These are phyloP conservation scores for Xestia c-nigrum DNA, from an alignment of 2,888 invertebrate species.

Conservation along the genomic window DNA sequence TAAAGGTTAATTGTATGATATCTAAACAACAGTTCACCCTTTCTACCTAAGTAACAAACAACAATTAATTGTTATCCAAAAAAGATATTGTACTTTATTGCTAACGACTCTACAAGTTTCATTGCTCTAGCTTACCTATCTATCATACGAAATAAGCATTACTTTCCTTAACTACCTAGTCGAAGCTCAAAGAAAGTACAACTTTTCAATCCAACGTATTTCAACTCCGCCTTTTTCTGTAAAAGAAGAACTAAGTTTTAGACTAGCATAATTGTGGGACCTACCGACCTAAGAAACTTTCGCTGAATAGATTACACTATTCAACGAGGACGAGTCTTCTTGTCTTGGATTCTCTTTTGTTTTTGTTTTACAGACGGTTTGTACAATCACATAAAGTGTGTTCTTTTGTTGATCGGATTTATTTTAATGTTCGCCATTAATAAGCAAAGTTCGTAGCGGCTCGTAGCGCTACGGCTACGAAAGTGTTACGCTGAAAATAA, in stretches of 20 bases:
- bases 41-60: background rate
- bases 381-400: background rate
- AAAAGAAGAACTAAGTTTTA: constrained; percentile 42
- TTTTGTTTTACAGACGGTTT: constrained; percentile 28
- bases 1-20: background rate
- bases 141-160: constrained; percentile 4
- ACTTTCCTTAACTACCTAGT: background rate
- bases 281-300: constrained; percentile 51
- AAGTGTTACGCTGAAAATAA: background rate
- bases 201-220: constrained; percentile 47
- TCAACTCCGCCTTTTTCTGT: constrained; percentile 19
- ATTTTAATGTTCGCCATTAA: constrained; percentile 6
- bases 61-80: background rate
- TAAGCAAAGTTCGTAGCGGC: constrained; percentile 20
- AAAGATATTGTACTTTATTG: background rate
- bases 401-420: constrained; percentile 22
- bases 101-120: background rate
- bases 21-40: background rate
- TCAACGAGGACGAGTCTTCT: constrained; percentile 21
- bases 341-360: constrained; percentile 41
- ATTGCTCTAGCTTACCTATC: background rate
- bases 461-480: constrained; percentile 31
- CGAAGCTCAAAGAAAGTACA: constrained; percentile 35
- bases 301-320: constrained; percentile 44
- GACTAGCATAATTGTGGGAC: constrained; percentile 46